phyloP scores from a whole-genome alignment of 1,140 invertebrate genomes.

The Schlechtendalia chinensis region DNA sequence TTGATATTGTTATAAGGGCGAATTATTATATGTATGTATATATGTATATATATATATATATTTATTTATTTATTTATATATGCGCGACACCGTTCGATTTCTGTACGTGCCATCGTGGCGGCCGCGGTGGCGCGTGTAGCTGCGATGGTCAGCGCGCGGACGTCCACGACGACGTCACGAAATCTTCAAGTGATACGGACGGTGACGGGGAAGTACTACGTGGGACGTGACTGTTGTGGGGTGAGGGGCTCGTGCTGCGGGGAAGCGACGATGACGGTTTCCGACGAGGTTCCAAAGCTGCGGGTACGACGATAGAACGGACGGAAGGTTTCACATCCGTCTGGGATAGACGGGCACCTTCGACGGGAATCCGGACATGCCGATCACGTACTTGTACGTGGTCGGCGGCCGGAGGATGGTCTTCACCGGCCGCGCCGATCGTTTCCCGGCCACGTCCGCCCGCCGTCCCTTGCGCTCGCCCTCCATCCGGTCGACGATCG shows the following conservation, averaged over 20 bases:
- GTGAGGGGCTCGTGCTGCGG: neutral
- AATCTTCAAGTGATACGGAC: constrained; percentile 1
- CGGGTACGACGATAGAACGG: constrained; percentile 14
- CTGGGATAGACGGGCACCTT: constrained; percentile 61
- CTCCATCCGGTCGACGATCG: neutral
- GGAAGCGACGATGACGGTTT: constrained; percentile 28
- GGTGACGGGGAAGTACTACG: neutral
- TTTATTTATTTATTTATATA: too few species aligned
- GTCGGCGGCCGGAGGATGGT: constrained; percentile 71
- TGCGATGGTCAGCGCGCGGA: neutral
- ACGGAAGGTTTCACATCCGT: constrained; percentile 56
- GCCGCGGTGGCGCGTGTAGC: too few species aligned
- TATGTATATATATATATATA: too few species aligned
- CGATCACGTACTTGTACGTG: constrained; percentile 74
- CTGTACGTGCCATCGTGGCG: too few species aligned
- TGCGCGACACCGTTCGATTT: too few species aligned
- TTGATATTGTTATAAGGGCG: too few species aligned
- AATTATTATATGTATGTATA: too few species aligned
- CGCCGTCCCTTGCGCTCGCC: neutral
- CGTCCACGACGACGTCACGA: neutral
- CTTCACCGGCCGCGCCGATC: constrained; percentile 58
- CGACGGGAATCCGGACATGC: constrained; percentile 74
- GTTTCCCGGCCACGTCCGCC: neutral
- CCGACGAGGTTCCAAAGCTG: constrained; percentile 32
- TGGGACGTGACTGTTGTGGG: neutral